phyloP scores from a whole-genome alignment of 2,888 invertebrate species.

The Euplagia quadripunctaria region DNA sequence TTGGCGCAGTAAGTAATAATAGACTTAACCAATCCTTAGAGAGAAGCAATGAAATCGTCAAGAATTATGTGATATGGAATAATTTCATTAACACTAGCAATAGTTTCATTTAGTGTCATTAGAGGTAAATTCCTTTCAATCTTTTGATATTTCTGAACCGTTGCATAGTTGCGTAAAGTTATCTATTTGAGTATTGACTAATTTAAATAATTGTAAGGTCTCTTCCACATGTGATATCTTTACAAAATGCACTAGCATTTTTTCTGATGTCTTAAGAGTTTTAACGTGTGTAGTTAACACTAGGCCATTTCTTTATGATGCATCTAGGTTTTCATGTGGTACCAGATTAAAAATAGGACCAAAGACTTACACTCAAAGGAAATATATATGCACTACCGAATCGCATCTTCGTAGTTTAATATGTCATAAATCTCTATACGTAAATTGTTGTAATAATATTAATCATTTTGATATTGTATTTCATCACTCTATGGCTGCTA shows the following conservation, averaged over 20 bases:
- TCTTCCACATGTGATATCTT: constrained; percentile 31
- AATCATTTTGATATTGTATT: constrained; percentile 63
- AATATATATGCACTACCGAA: constrained; percentile 47
- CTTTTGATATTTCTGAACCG: constrained; percentile 42
- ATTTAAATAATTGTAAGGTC: constrained; percentile 27
- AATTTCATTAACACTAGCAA: constrained; percentile 41
- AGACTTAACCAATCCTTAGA: constrained; percentile 35
- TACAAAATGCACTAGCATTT: neutral
- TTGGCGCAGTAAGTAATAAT: constrained; percentile 25
- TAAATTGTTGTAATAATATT: constrained; percentile 68
- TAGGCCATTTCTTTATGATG: constrained; percentile 20
- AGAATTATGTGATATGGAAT: constrained; percentile 68
- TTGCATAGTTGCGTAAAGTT: constrained; percentile 41
- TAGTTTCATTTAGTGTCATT: constrained; percentile 55
- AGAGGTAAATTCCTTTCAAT: constrained; percentile 53
- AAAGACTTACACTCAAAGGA: constrained; percentile 51
- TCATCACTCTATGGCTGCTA: constrained; percentile 60
- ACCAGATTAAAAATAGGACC: constrained; percentile 63
- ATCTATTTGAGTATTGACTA: constrained; percentile 31
- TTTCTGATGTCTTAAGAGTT: neutral
- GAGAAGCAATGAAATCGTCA: constrained; percentile 58
- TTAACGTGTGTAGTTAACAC: neutral
- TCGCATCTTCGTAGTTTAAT: constrained; percentile 52
- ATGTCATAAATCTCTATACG: constrained; percentile 70
- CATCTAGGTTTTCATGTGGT: constrained; percentile 34